phyloP scores from a whole-genome alignment of 2,797 vertebrate genomes.

The Falco columbarius region DNA sequence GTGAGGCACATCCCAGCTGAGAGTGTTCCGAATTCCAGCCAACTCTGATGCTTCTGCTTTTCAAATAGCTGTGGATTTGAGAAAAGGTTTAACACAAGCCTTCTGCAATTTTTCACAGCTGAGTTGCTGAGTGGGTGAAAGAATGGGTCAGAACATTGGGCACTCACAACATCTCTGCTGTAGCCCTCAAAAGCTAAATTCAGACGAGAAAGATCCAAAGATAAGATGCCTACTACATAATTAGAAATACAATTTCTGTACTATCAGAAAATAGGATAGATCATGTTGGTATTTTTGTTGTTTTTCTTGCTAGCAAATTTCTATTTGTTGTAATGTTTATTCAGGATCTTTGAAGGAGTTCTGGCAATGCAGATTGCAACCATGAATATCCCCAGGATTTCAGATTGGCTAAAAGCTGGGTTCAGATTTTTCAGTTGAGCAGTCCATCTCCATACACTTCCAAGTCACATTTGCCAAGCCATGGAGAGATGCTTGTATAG shows the following conservation, averaged over 20 bases:
- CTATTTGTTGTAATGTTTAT: not conserved
- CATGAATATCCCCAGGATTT: not conserved
- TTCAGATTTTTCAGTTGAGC: not conserved
- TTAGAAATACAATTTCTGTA: not conserved
- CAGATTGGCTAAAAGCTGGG: not conserved
- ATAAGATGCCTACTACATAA: not conserved
- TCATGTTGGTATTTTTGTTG: not conserved
- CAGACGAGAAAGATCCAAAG: not conserved
- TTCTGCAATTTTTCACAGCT: not conserved
- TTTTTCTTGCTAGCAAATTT: not conserved
- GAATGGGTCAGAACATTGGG: conserved; percentile 21
- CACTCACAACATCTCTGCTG: not conserved
- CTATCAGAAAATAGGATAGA: not conserved
- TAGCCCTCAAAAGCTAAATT: not conserved
- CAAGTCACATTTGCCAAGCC: not conserved
- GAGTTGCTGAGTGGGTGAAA: conserved; percentile 17
- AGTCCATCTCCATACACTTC: not conserved
- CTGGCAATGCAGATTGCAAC: not conserved
- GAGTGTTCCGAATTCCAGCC: not conserved
- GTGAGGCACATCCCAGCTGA: not conserved
- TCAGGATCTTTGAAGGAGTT: not conserved
- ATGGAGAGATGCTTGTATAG: not conserved
- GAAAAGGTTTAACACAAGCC: conserved; percentile 14
- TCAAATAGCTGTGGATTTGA: conserved; percentile 26
- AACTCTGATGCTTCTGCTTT: not conserved